phyloP scores from a whole-genome alignment of 1,140 invertebrate genomes.

The Diplogasteroides magnus region DNA sequence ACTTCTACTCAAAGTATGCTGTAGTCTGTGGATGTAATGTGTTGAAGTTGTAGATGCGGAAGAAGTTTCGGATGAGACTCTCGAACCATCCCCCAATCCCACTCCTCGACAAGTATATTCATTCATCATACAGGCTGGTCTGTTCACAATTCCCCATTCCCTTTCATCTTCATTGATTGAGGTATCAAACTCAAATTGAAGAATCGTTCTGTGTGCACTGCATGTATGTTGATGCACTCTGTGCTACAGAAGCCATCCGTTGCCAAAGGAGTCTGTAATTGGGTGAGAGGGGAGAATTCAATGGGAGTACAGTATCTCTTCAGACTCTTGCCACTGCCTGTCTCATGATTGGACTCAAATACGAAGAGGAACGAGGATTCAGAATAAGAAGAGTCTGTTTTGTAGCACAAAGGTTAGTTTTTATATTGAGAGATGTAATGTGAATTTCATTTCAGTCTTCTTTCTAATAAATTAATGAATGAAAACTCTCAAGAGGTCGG shows the following conservation, averaged over 20 bases:
- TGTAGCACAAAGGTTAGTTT: background rate
- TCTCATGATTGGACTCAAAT: background rate
- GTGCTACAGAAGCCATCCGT: background rate
- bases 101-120: no score
- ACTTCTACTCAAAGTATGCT: no score
- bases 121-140: no score
- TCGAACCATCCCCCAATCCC: no score
- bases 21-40: no score
- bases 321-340: background rate
- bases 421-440: background rate
- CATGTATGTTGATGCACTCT: background rate
- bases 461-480: background rate
- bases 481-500: background rate
- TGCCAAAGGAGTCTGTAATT: background rate
- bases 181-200: background rate
- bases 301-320: background rate
- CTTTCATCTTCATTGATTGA: no score
- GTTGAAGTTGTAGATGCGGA: no score
- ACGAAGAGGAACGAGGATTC: background rate
- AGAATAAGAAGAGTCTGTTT: background rate
- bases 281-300: background rate
- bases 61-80: no score
- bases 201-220: background rate
- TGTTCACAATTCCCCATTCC: no score
- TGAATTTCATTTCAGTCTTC: background rate